Evolutionary conservation across 2,888 invertebrate genomes (phyloP), one percentile per base, ranked within the genome.

Genomic region (Listrodromus nycthemerus): DNA sequence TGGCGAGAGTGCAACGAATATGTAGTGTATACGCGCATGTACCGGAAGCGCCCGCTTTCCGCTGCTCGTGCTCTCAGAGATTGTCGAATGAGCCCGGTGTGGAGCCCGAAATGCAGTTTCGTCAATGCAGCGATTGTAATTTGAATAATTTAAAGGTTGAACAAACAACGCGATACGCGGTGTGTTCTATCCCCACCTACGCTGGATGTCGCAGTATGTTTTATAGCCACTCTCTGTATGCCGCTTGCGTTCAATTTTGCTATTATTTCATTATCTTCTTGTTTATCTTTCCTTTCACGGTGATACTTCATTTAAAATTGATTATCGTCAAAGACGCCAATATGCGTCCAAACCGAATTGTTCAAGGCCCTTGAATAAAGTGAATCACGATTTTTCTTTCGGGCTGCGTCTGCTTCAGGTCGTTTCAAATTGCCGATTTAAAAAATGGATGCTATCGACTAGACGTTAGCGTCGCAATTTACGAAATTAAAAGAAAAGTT

Each of bases 71-170:
- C 30, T 69, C 30, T 33, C 30, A 61, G 58, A 61, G 69, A n/a
- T 55, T 41, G 27, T 19, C 66, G 61, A 33, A 37, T 50, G 77
- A 50, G 41, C 41, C 50, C 8, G n/a, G 52, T 27, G 65, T 45
- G 78, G 55, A 70, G 84, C 74, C 30, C 77, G 84, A 80, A 83
- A 87, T 87, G 70, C 80, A 87, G 85, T 87, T 87, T 85, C 86
- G 86, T 88, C 87, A 88, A 88, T 87, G 83, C 87, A 81, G 79
- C 87, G 89, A 90, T 90, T 89, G 89, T 89, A 88, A 90, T 91
- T 90, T 88, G 88, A 90, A 90, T 90, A 89, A 89, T 89, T 91
- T 89, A 89, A 90, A 90, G 89, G 73, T 86, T 85, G 79, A 86
- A 88, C 89, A 88, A 90, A 89, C 88, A 88, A 85, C 82, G 67